Percentiles rank a stretch among this genome's conserved stretches.
phyloP scores from a whole-genome alignment of 2,888 invertebrate genomes.

The Mesoligia furuncula region DNA sequence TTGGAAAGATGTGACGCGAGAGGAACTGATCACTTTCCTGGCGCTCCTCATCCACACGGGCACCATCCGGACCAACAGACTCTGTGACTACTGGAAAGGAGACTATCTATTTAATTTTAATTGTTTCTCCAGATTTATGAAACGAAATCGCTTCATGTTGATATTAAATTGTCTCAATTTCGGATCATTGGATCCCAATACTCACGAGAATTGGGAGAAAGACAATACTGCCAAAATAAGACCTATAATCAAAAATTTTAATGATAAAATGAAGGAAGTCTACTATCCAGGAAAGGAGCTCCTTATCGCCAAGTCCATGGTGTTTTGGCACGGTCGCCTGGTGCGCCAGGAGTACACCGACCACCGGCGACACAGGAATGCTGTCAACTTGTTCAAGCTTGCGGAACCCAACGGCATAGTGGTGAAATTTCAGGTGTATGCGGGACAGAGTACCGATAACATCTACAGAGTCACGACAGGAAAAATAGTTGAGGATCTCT shows the following conservation, averaged over 20 bases:
- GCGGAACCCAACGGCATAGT: slow-evolving; percentile 46
- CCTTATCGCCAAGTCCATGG: slow-evolving; percentile 34
- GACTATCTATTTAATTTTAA: slow-evolving; percentile 44
- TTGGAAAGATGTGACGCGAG: slow-evolving; percentile 37
- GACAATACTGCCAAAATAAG: slow-evolving; percentile 13
- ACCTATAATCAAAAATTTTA: slow-evolving; percentile 38
- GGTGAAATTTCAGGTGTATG: slow-evolving; percentile 32
- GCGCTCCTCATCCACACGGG: slow-evolving; percentile 38
- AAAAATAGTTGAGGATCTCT: slow-evolving; percentile 15
- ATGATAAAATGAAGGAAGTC: slow-evolving; percentile 45
- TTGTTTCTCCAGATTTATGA: slow-evolving; percentile 45
- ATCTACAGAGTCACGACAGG: slow-evolving; percentile 17
- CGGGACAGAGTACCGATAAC: slow-evolving; percentile 2
- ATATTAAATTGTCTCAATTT: slow-evolving; percentile 36
- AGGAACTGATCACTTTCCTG: slow-evolving; percentile 29
- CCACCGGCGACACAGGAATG: slow-evolving; percentile 9
- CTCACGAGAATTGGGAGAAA: not conserved
- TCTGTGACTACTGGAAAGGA: slow-evolving; percentile 45
- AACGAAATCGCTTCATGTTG: slow-evolving; percentile 43
- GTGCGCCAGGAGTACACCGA: slow-evolving; percentile 30
- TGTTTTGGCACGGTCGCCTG: slow-evolving; percentile 25
- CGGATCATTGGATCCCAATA: not conserved
- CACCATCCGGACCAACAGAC: slow-evolving; percentile 28
- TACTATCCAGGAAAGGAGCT: slow-evolving; percentile 51
- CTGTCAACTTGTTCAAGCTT: slow-evolving; percentile 28